Conservation (phyloP, 2,888 invertebrate genomes). For the Odontocolon sp. region DNA sequence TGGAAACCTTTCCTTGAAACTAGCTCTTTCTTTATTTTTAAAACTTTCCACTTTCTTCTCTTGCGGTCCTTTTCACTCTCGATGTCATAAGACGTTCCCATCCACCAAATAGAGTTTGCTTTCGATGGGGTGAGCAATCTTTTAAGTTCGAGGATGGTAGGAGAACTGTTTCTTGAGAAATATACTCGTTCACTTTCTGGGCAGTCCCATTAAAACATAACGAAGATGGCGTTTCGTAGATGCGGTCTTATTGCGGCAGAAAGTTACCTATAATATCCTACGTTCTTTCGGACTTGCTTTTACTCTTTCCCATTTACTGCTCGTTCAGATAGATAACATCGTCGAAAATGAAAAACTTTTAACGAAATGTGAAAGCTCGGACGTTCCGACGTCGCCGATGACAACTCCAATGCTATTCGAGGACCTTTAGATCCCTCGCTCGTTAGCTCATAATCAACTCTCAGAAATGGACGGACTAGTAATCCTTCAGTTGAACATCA, state of each 20-base stretch:
- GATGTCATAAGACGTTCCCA: not conserved
- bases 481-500: no score
- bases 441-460: not conserved
- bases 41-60: not conserved
- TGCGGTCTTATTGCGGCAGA: conserved; percentile 1
- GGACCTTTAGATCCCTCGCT: not conserved
- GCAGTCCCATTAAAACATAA: not conserved
- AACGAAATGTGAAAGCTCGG: conserved; percentile 60
- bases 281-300: conserved; percentile 1
- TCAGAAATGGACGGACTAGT: no score
- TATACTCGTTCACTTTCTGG: not conserved
- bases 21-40: not conserved
- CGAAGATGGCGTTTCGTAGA: conserved; percentile 15
- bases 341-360: conserved; percentile 57
- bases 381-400: not conserved
- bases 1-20: no score
- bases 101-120: not conserved
- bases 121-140: not conserved
- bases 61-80: not conserved
- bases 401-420: not conserved
- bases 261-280: not conserved
- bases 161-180: not conserved
- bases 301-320: not conserved
- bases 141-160: not conserved
- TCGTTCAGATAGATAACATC: not conserved